Evolutionary conservation across 2,797 vertebrate genomes (phyloP).

Genomic region (Poecilia wingei): DNA sequence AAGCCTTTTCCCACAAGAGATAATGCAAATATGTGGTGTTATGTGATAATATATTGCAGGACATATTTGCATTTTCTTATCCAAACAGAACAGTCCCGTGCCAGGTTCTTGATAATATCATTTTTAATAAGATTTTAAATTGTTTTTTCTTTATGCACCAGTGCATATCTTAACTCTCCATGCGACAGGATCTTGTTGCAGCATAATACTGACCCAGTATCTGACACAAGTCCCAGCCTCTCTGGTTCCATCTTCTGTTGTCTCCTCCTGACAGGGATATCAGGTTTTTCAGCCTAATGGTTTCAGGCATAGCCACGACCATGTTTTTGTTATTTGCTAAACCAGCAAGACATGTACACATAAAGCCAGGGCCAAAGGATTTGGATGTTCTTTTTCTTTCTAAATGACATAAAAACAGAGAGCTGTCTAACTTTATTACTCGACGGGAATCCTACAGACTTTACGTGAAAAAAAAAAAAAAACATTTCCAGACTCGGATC

Average conservation of each 20-base stretch:
- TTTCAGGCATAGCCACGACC: slow-evolving; percentile 18
- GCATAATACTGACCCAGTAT: background rate
- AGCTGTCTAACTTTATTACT: background rate
- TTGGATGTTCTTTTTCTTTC: background rate
- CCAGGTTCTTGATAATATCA: background rate
- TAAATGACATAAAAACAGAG: background rate
- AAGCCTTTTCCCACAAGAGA: background rate
- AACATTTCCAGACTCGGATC: background rate
- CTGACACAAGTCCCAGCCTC: slow-evolving; percentile 8
- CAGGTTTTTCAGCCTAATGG: slow-evolving; percentile 19
- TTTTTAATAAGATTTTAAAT: background rate
- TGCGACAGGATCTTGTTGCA: background rate
- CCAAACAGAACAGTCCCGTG: background rate
- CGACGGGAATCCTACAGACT: background rate
- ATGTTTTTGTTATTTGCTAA: slow-evolving; percentile 27
- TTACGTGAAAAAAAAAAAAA: background rate
- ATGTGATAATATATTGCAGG: background rate
- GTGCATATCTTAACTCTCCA: background rate
- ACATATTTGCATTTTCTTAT: background rate
- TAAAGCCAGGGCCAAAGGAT: background rate
- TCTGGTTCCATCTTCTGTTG: slow-evolving; percentile 21
- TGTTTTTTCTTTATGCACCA: background rate
- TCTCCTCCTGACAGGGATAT: slow-evolving; percentile 6
- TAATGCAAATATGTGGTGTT: background rate
- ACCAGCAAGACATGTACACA: slow-evolving; percentile 41